Evolutionary conservation across 2,888 invertebrate genomes (phyloP), one percentile per base, ranked within the genome.

Genomic region (Teleiodes luculella): DNA sequence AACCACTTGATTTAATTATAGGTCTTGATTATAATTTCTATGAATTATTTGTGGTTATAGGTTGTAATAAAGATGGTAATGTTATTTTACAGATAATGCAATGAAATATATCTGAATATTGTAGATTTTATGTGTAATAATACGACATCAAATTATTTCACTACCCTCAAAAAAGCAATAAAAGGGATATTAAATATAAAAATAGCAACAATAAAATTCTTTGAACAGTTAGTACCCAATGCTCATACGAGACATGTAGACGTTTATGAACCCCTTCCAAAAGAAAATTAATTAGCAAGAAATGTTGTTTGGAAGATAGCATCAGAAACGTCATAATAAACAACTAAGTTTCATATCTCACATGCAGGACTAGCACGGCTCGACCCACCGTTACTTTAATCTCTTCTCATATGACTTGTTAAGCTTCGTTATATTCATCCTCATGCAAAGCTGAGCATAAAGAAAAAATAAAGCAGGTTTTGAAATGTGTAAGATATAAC

Each of bases 281-380:
- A 49, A 46, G 60, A 68, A 67, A 67, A 67, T 76, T 80, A 74
- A 76, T 81, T 76, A 76, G 65, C 67, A 58, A 68, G 74, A 70
- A 70, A 67, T 74, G 74, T 71, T 68, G 68, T 67, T 68, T 68
- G 61, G 69, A 66, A 72, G 78, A 79, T 78, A 62, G 68, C 63
- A 80, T 80, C 80, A 62, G 59, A 58, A 46, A 67, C 62, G 69
- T 67, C 57, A 70, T 68, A 74, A 77, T 72, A 76, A 73, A 75
- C 73, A 73, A 70, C 66, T 3, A 67, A 63, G 71, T 64, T 54
- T 66, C 70, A 72, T 71, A 74, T 66, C 63, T 72, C 71, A 76
- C 66, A 59, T 64, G 55, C 57, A 67, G 65, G 64, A 67, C 64
- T 62, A 61, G 47, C 60, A 61, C 62, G 63, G 56, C 50, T 39